Base-by-base conservation (phyloP, 2,888 invertebrate genomes). In the Periphyllus acericola region DNA sequence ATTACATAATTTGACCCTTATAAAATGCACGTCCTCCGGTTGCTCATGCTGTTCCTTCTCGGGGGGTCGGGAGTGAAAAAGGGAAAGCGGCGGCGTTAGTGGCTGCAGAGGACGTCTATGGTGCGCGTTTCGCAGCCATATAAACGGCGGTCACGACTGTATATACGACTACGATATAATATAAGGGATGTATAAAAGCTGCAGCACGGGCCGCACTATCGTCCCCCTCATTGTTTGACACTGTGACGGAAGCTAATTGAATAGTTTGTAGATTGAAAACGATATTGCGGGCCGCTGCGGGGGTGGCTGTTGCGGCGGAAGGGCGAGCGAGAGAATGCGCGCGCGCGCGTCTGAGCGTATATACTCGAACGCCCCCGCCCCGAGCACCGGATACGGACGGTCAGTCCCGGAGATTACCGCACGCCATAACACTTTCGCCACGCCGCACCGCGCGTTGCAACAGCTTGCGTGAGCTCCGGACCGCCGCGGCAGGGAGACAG, bases 171-270 rank as follows among this genome's bases (percentile, higher is more conserved):
- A 46, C 79, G 85, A 60, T 60, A 60, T 25, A 60, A 60, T 60
- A 36, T 55, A 71, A 79, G 78, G 78, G 78, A 46, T 3, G 36
- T 9, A 8, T 34, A 6, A n/a, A 46, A 40, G n/a, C 46, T 29
- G 40, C 66, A 17, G 14, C n/a, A n/a, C 46, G 14, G 46, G 14
- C 6, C 72, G 40, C 25, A 34, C 5, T 46, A 52, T 60, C 32
- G 36, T 4, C 21, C 85, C 87, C 74, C 87, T 46, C 80, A 46
- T 46, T 75, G 87, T 81, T 81, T 87, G 81, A 81, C 87, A 72
- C 87, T 46, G 81, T 87, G 87, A 87, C 87, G 87, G 87, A 75
- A 87, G 81, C 87, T 81, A 87, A 87, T 87, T 87, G 87, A 87
- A 87, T 87, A 72, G 86, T 80, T 87, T 72, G 80, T 74, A 87